These are phyloP conservation scores for Salmo trutta DNA, from an alignment of 2,797 vertebrate genomes.

Conservation along the genomic window DNA sequence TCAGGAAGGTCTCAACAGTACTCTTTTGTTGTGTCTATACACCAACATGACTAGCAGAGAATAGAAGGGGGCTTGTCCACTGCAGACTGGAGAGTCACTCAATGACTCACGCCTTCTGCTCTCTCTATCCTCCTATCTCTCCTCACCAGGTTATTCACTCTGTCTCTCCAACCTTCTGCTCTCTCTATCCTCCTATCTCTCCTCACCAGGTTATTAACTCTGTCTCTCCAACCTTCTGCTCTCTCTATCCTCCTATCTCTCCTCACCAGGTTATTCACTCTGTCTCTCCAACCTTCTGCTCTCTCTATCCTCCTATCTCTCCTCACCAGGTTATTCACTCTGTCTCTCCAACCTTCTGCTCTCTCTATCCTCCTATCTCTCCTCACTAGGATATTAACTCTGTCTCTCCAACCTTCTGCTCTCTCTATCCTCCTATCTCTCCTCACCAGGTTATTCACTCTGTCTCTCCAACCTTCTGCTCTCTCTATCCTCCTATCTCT, in stretches of 20 bases:
- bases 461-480: no score
- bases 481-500: not conserved
- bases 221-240: no score
- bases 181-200: not conserved
- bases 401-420: no score
- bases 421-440: not conserved
- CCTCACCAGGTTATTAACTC: not conserved
- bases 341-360: no score
- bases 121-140: not conserved
- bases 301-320: not conserved
- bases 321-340: not conserved
- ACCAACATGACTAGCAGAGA: not conserved
- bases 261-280: not conserved
- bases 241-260: not conserved
- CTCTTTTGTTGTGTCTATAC: not conserved
- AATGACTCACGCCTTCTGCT: not conserved
- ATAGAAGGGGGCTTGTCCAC: not conserved
- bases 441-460: not conserved
- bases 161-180: no score
- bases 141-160: not conserved
- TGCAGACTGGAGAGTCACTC: not conserved
- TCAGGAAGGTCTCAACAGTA: not conserved
- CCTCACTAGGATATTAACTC: not conserved
- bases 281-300: no score
- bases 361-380: not conserved